phyloP scores from a whole-genome alignment of 2,888 invertebrate genomes.

The Elgonia sp. region DNA sequence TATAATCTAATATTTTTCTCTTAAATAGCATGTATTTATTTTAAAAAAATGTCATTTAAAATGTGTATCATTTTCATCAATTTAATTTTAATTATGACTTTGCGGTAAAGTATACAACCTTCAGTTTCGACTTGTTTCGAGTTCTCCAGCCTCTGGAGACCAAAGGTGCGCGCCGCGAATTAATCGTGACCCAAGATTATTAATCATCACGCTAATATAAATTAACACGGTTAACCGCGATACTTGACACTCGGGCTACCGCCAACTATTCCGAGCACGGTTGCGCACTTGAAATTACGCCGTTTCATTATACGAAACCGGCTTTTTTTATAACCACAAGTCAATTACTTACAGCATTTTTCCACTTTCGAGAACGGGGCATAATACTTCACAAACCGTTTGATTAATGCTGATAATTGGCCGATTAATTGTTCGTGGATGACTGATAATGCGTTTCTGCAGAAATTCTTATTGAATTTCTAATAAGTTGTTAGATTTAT shows the following conservation, averaged over 20 bases:
- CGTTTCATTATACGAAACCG: conserved; percentile 39
- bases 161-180: conserved; percentile 62
- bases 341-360: conserved; percentile 57
- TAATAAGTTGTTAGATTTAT: conserved; percentile 50
- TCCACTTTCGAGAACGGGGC: background rate
- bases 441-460: conserved; percentile 39
- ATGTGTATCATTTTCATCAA: conserved; percentile 17
- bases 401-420: conserved; percentile 67
- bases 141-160: conserved; percentile 44
- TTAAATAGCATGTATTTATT: too few relatives aligned
- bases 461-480: conserved; percentile 62
- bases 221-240: conserved; percentile 79
- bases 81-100: conserved; percentile 64
- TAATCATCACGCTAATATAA: conserved; percentile 82
- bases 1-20: too few relatives aligned
- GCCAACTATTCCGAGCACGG: conserved; percentile 55
- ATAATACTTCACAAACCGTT: conserved; percentile 37
- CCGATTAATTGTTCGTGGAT: conserved; percentile 63
- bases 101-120: conserved; percentile 58
- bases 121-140: conserved; percentile 58
- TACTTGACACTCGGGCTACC: conserved; percentile 76
- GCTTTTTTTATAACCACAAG: conserved; percentile 46
- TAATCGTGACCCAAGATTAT: conserved; percentile 77
- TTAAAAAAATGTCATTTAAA: too few relatives aligned
- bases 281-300: conserved; percentile 51